Conservation (phyloP, 2,888 invertebrate genomes). For the Caenorhabditis imperialis region DNA sequence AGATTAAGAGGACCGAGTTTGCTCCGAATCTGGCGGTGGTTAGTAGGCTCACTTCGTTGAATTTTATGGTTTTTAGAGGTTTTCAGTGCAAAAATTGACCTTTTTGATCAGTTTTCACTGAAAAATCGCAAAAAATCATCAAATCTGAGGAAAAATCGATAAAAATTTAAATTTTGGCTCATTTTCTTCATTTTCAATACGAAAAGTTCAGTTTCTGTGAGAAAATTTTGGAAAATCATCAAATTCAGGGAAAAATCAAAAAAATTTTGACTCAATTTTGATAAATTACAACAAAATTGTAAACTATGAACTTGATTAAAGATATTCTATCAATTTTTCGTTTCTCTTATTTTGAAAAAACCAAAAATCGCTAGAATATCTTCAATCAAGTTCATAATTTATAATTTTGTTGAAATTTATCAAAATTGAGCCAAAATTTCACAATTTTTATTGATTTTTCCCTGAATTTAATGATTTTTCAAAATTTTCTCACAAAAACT, state of each 20-base stretch:
- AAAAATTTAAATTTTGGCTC: background rate
- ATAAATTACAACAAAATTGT: background rate
- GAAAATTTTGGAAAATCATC: background rate
- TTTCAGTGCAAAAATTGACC: background rate
- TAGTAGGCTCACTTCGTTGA: slow-evolving; percentile 1
- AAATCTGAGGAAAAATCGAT: no score
- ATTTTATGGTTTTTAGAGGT: background rate
- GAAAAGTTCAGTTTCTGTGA: background rate
- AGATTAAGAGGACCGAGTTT: slow-evolving; percentile 34
- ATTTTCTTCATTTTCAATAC: background rate
- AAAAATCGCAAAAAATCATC: no score
- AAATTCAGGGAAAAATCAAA: no score
- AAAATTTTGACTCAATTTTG: background rate
- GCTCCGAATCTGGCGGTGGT: slow-evolving; percentile 42
- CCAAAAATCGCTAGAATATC: background rate
- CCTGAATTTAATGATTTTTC: no score
- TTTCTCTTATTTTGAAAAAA: background rate
- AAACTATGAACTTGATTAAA: no score
- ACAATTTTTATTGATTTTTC: background rate
- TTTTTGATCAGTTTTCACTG: no score
- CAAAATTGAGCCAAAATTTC: background rate
- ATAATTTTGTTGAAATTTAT: background rate
- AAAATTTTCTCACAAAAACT: background rate
- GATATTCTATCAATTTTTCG: background rate
- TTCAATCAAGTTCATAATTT: no score